Base-by-base conservation (phyloP, 2,797 vertebrate genomes). In the Anabacerthia variegaticeps region DNA sequence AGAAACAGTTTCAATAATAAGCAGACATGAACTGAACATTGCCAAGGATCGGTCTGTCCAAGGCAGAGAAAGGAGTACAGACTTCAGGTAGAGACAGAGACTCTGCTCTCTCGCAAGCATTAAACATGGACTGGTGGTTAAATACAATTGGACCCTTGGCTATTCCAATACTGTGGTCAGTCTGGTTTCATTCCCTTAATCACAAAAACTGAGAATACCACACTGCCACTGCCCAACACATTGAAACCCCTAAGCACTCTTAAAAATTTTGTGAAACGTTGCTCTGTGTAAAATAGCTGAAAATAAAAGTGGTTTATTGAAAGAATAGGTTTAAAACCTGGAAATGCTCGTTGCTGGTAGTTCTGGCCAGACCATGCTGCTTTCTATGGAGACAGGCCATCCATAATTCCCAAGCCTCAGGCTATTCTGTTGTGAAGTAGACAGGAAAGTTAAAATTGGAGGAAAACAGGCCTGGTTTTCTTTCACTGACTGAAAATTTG, bases 11-110 rank as follows among this genome's bases (percentile, higher is more conserved):
- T 62, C 11, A 46, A 37, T 21, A 78, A 43, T 27, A 59, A 71
- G 24, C 23, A 58, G 37, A 78, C 49, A 15, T 34, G 27, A 49
- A n/a, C 7, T 0, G 1, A 32, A 26, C 28, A 41, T 0, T 0
- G 2, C 7, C 30, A 44, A 37, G 19, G 36, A 37, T 46, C 8
- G 4, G 8, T 36, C 15, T 82, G 26, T 44, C 32, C 23, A 52
- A 58, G 49, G 23, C 4, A 2, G 12, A 18, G 4, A 43, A 63
- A 49, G 5, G 19, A 23, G 27, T 16, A 17, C 21, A 46, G 30
- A 4, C n/a, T 69, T 12, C 20, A 10, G 11, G 7, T 41, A 27
- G 21, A 36, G 43, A 18, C 52, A 58, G 41, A 74, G 32, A 21
- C 22, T 44, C 28, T 43, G 22, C 24, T 37, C 7, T 43, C 6